Percentiles rank a stretch among this genome's conserved stretches.
Evolutionary conservation across 2,797 vertebrate species (phyloP).

Genomic region (Lithobates pipiens): DNA sequence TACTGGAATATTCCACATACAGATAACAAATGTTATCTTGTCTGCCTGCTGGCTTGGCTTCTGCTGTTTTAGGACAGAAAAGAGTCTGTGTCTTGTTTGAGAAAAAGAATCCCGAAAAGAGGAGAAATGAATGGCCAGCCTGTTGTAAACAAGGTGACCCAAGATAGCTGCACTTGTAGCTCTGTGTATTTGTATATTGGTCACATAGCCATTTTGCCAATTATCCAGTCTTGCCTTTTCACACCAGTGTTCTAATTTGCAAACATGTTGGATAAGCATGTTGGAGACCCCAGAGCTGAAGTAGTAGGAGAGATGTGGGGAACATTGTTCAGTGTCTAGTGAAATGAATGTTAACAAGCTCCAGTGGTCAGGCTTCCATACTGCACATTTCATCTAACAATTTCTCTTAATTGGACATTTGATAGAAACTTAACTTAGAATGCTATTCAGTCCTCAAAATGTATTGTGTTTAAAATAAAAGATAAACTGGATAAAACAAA

Average conservation of each 20-base stretch:
- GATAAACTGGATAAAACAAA: no score
- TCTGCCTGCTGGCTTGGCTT: slow-evolving; percentile 31
- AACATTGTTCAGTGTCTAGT: slow-evolving; percentile 37
- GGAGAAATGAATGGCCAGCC: slow-evolving; percentile 41
- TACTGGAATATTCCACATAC: slow-evolving; percentile 40
- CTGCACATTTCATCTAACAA: not conserved
- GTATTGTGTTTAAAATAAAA: no score
- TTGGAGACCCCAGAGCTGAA: slow-evolving; percentile 14
- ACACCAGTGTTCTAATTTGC: slow-evolving; percentile 45
- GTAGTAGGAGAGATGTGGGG: slow-evolving; percentile 42
- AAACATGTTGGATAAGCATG: slow-evolving; percentile 40
- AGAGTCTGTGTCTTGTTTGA: slow-evolving; percentile 60
- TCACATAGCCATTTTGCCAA: slow-evolving; percentile 52
- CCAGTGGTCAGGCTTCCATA: slow-evolving; percentile 12
- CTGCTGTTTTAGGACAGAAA: slow-evolving; percentile 47
- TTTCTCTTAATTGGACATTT: not conserved
- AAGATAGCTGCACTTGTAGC: slow-evolving; percentile 43
- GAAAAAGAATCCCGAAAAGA: slow-evolving; percentile 46
- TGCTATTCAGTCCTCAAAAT: no score
- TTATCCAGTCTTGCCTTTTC: slow-evolving; percentile 49
- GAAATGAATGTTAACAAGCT: slow-evolving; percentile 45
- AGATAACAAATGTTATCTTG: slow-evolving; percentile 45
- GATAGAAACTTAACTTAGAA: no score
- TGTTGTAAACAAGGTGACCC: slow-evolving; percentile 59
- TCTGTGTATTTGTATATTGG: slow-evolving; percentile 54